Conservation (phyloP, 2,797 vertebrate species). For the Aselliscus stoliczkanus region DNA sequence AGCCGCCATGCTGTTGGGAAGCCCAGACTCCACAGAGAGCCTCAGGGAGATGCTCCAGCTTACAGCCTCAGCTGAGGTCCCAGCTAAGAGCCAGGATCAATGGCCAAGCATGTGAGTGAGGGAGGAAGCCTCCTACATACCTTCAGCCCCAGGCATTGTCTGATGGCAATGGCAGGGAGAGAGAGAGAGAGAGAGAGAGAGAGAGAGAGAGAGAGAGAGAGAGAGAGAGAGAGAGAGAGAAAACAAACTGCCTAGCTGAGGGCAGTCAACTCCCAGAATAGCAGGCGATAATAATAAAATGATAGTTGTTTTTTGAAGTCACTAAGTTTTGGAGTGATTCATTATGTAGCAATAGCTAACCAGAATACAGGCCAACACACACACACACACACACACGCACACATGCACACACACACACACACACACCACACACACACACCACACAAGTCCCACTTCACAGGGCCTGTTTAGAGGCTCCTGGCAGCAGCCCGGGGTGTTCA, state of each 20-base stretch:
- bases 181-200: not conserved
- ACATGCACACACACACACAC: not conserved
- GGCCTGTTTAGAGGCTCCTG: not conserved
- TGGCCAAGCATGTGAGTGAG: not conserved
- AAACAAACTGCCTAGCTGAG: not conserved
- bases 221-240: not conserved
- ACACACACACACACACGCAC: not conserved
- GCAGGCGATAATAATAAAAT: not conserved
- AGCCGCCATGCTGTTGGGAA: not conserved
- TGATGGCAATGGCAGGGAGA: not conserved
- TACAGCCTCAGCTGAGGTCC: not conserved
- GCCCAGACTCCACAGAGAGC: not conserved
- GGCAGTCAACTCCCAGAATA: not conserved
- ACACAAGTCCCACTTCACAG: not conserved
- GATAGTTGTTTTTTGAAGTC: not conserved
- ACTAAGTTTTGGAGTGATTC: not conserved
- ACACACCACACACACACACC: not conserved
- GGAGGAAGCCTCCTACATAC: not conserved
- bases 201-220: not conserved
- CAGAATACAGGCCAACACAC: not conserved
- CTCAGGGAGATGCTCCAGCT: not conserved
- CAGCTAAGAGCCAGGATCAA: not conserved
- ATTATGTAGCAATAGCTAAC: not conserved
- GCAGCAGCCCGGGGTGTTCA: not conserved
- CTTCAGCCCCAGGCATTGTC: not conserved